phyloP scores from a whole-genome alignment of 2,113 vertebrate genomes.

The Collichthys lucidus region DNA sequence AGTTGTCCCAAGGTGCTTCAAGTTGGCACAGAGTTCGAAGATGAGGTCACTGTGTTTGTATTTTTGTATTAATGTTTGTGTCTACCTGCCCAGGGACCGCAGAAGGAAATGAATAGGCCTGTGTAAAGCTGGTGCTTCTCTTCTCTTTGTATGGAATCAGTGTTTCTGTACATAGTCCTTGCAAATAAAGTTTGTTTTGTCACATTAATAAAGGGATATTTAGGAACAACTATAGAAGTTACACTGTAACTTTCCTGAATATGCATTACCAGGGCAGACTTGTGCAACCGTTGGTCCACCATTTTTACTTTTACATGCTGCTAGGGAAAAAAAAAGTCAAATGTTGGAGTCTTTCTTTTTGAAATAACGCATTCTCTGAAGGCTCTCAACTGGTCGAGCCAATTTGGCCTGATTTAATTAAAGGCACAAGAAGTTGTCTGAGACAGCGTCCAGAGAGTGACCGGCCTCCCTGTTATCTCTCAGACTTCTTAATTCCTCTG shows the following conservation, averaged over 20 bases:
- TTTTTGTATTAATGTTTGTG: no score
- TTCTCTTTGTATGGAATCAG: no score
- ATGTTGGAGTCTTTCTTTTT: constrained; percentile 49
- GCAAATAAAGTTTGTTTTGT: neutral
- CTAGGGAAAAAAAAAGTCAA: constrained; percentile 9
- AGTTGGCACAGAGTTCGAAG: no score
- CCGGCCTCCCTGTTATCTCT: constrained; percentile 64
- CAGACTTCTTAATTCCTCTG: constrained; percentile 60
- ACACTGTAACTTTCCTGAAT: neutral
- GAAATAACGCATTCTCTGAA: constrained; percentile 59
- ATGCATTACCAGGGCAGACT: neutral
- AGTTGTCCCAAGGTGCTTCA: no score
- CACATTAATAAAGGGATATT: neutral
- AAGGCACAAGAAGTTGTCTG: constrained; percentile 62
- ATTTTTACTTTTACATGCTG: constrained; percentile 6
- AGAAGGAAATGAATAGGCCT: no score
- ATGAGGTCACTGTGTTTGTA: no score
- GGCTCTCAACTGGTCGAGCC: constrained; percentile 40
- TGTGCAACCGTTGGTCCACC: neutral
- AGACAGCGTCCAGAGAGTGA: constrained; percentile 47
- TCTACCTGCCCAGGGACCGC: no score
- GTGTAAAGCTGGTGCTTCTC: no score
- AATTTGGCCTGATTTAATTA: constrained; percentile 77
- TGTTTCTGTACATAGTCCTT: neutral
- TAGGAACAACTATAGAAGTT: neutral